Evolutionary conservation across 2,888 invertebrate genomes (phyloP).

Genomic region (Andrena flavipes): DNA sequence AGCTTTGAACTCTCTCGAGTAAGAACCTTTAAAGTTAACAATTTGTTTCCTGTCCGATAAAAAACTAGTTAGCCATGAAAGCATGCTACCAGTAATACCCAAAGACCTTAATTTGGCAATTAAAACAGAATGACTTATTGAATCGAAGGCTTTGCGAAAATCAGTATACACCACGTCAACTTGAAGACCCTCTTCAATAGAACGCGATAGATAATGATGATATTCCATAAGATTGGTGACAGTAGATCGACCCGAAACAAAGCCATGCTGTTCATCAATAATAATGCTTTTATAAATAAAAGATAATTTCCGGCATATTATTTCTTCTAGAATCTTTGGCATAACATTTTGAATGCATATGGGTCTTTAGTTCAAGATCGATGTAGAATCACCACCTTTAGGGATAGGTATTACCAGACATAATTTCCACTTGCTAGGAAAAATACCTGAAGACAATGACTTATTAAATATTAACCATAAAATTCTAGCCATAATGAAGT

Average conservation of each 20-base stretch:
- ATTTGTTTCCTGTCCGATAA: too few species aligned
- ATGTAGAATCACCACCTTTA: neutral
- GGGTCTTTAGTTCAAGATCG: neutral
- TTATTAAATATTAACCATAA: neutral
- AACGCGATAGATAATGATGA: neutral
- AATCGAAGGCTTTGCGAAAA: too few species aligned
- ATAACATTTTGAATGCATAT: neutral
- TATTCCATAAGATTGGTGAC: neutral
- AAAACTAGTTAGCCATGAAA: too few species aligned
- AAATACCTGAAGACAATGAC: neutral
- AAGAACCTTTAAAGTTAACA: neutral
- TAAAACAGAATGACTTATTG: too few species aligned
- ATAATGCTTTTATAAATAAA: neutral
- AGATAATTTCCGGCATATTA: neutral
- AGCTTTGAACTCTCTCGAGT: too few species aligned
- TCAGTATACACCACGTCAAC: neutral
- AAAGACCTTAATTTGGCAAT: too few species aligned
- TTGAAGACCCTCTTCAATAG: neutral
- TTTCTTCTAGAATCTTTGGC: neutral
- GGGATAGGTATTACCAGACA: neutral
- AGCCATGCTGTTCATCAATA: neutral
- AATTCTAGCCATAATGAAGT: neutral
- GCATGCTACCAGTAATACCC: too few species aligned
- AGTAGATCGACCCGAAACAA: neutral
- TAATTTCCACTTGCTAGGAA: neutral